phyloP scores from a whole-genome alignment of 2,113 vertebrate genomes.

The Eurystomus gularis region DNA sequence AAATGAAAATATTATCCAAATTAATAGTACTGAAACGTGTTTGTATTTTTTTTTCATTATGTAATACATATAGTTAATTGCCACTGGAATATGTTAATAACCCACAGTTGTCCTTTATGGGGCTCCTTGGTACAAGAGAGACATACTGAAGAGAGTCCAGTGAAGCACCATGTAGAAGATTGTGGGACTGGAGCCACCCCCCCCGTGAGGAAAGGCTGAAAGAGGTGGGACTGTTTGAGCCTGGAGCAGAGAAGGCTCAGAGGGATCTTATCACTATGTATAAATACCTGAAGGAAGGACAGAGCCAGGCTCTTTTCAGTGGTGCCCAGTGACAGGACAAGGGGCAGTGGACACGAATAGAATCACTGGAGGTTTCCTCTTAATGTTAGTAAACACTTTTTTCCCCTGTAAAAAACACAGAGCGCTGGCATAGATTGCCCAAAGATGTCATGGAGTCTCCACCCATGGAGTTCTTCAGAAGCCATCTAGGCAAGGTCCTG shows the following conservation, averaged over 20 bases:
- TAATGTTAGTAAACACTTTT: no score
- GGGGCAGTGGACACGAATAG: no score
- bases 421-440: no score
- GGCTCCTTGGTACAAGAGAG: not conserved
- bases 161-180: accelerated
- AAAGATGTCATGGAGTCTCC: no score
- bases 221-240: no score
- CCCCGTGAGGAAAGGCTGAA: not conserved
- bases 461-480: not conserved
- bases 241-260: no score
- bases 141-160: not conserved
- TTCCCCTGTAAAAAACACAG: no score
- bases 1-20: not conserved
- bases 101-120: not conserved
- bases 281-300: no score
- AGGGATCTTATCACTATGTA: no score
- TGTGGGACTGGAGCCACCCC: not conserved
- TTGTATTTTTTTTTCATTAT: not conserved
- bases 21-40: not conserved
- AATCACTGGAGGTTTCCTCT: no score
- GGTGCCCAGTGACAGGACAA: no score
- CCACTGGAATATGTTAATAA: not conserved
- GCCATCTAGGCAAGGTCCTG: not conserved
- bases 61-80: not conserved
- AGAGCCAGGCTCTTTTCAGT: no score